Evolutionary conservation across 2,113 vertebrate genomes (phyloP).

Genomic region (Canis aureus): DNA sequence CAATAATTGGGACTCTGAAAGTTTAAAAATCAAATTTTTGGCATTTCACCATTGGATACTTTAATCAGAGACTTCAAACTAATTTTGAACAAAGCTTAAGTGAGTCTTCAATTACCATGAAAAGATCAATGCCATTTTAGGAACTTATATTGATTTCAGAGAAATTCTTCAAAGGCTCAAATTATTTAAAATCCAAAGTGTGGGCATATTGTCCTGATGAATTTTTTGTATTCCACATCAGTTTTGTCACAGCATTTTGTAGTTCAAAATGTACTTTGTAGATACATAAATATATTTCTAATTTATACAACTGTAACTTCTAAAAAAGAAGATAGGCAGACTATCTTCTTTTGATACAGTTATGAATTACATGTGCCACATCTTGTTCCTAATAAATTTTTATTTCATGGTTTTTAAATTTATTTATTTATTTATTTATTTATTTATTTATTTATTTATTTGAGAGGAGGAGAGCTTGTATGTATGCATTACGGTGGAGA

Average conservation of each 20-base stretch:
- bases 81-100: not conserved
- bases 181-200: not conserved
- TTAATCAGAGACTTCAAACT: constrained; percentile 45
- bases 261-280: not conserved
- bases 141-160: not conserved
- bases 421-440: too few relatives aligned
- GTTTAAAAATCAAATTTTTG: not conserved
- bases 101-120: not conserved
- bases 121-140: not conserved
- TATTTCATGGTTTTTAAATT: not conserved
- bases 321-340: not conserved
- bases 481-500: too few relatives aligned
- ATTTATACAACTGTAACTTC: constrained; percentile 1
- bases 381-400: constrained; percentile 27
- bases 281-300: constrained; percentile 4
- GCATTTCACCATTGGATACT: not conserved
- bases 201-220: not conserved
- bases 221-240: not conserved
- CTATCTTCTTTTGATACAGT: not conserved
- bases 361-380: not conserved
- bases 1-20: constrained; percentile 24
- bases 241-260: not conserved
- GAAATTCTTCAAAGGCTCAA: not conserved
- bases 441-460: too few relatives aligned
- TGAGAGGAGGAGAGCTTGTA: too few relatives aligned